Evolutionary conservation across 2,888 invertebrate genomes (phyloP).

Genomic region (Himalopsyche tibetana): DNA sequence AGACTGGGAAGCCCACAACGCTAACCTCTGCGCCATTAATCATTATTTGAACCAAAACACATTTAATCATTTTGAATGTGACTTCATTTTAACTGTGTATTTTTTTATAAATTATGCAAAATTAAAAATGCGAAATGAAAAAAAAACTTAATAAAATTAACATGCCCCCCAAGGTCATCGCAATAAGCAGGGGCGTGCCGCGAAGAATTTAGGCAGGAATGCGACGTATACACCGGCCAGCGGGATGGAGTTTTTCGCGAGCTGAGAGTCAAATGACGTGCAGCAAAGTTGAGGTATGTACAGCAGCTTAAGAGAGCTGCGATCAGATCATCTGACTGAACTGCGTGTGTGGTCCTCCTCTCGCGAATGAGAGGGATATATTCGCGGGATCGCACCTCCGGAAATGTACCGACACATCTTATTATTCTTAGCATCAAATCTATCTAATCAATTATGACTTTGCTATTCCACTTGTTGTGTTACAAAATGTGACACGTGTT

Average conservation of each 20-base stretch:
- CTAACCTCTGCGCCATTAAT: no score
- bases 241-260: neutral
- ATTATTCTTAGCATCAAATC: neutral
- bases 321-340: constrained; percentile 5
- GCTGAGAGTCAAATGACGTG: constrained; percentile 9
- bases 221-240: neutral
- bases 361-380: constrained; percentile 14
- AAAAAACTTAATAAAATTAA: neutral
- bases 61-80: no score
- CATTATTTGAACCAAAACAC: no score
- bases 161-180: neutral
- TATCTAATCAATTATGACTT: no score
- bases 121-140: no score
- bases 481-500: no score
- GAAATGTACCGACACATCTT: neutral
- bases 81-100: no score
- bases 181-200: neutral
- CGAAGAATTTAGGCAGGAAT: neutral
- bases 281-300: constrained; percentile 13
- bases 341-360: constrained; percentile 29
- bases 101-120: no score
- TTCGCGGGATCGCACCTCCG: neutral
- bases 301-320: neutral
- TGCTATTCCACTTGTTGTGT: no score
- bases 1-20: no score